phyloP scores from a whole-genome alignment of 2,113 vertebrate genomes.

The Limanda limanda region DNA sequence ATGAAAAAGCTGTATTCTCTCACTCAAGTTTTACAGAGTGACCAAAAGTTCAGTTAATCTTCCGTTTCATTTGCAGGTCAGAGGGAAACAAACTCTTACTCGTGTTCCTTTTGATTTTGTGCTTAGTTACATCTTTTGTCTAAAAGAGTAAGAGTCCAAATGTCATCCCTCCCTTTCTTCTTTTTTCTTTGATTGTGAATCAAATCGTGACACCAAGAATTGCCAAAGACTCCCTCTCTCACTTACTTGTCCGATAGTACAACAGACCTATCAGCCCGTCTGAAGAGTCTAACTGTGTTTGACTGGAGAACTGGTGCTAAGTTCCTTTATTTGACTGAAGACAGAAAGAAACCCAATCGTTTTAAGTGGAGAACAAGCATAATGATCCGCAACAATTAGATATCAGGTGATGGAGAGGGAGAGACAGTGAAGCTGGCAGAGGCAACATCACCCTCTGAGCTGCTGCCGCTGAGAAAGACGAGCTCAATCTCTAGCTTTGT shows the following conservation, averaged over 20 bases:
- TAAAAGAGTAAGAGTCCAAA: too few relatives aligned
- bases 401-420: constrained; percentile 45
- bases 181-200: too few relatives aligned
- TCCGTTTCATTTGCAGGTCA: not conserved
- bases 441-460: not conserved
- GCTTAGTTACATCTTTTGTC: too few relatives aligned
- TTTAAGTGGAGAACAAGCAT: constrained; percentile 16
- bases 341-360: not conserved
- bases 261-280: not conserved
- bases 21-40: too few relatives aligned
- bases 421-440: constrained; percentile 43
- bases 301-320: not conserved
- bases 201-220: too few relatives aligned
- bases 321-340: not conserved
- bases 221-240: too few relatives aligned
- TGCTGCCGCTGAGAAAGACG: too few relatives aligned
- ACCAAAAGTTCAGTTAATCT: too few relatives aligned
- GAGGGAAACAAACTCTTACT: not conserved
- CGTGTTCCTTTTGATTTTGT: too few relatives aligned
- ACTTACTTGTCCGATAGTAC: not conserved
- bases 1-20: not conserved
- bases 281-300: not conserved
- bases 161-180: too few relatives aligned
- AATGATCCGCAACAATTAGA: constrained; percentile 48
- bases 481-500: not conserved